Conservation (phyloP, 2,888 invertebrate species). For the Plusia festucae region DNA sequence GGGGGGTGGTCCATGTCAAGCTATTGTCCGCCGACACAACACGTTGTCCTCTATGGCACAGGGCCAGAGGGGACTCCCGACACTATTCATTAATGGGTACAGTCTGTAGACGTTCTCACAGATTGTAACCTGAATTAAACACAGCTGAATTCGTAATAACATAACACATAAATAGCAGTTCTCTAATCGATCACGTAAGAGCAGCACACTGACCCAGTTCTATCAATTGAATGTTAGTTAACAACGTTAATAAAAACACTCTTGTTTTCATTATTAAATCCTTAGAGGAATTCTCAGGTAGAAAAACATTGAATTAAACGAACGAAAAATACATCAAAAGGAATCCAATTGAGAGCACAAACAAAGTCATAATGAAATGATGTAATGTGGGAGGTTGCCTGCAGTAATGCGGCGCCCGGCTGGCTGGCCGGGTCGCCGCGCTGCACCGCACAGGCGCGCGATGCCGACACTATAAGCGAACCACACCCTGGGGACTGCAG, state of each 20-base stretch:
- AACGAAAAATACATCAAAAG: slow-evolving; percentile 2
- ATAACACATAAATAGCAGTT: background rate
- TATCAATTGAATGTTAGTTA: background rate
- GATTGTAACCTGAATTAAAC: background rate
- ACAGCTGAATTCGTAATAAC: background rate
- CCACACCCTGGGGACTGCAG: slow-evolving; percentile 15
- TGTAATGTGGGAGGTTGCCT: slow-evolving; percentile 20
- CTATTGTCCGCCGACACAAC: background rate
- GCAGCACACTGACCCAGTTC: background rate
- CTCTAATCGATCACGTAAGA: background rate
- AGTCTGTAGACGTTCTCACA: background rate
- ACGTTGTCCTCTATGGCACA: background rate
- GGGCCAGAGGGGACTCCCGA: background rate
- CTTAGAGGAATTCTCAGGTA: slow-evolving; percentile 10
- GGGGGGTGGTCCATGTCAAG: background rate
- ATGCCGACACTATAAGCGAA: slow-evolving; percentile 15
- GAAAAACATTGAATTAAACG: background rate
- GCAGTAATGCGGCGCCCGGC: slow-evolving; percentile 39
- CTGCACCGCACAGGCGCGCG: slow-evolving; percentile 5
- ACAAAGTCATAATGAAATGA: slow-evolving; percentile 22
- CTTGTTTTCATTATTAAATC: slow-evolving; percentile 5
- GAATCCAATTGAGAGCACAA: slow-evolving; percentile 21
- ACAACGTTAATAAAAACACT: background rate
- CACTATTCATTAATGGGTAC: background rate
- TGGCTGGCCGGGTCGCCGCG: slow-evolving; percentile 24